phyloP scores from a whole-genome alignment of 2,113 vertebrate species.

The Zeus faber region DNA sequence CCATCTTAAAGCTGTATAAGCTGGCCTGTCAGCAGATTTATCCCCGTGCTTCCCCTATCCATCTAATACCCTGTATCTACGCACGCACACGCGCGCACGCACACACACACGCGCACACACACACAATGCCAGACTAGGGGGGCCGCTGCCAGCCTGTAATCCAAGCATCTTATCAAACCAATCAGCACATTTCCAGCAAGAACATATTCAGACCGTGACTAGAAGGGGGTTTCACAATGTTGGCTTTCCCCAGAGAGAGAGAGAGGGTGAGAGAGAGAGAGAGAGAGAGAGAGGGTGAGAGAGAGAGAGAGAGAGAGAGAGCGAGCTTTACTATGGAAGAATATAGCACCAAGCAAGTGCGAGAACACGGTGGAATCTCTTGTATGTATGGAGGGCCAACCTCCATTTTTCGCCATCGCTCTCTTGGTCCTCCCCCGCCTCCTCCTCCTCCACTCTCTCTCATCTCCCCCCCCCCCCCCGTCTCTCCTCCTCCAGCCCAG shows the following conservation, averaged over 20 bases:
- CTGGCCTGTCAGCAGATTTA: constrained; percentile 49
- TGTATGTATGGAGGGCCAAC: constrained; percentile 31
- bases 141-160: constrained; percentile 53
- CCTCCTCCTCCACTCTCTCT: not conserved
- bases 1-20: constrained; percentile 43
- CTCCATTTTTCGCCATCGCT: not conserved
- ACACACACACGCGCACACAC: constrained; percentile 32
- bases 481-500: constrained; percentile 72
- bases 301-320: constrained; percentile 23
- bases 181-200: constrained; percentile 59
- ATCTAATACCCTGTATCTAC: constrained; percentile 40
- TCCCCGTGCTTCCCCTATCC: constrained; percentile 47
- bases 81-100: constrained; percentile 1
- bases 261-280: not conserved
- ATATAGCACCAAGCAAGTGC: no score
- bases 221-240: constrained; percentile 54
- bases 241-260: constrained; percentile 31
- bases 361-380: constrained; percentile 42
- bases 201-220: constrained; percentile 59
- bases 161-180: constrained; percentile 65
- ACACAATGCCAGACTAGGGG: constrained; percentile 44
- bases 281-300: not conserved
- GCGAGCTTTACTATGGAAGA: constrained; percentile 12
- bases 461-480: not conserved
- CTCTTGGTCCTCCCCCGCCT: not conserved